phyloP scores from a whole-genome alignment of 2,888 invertebrate species.

The Brenthis daphne region DNA sequence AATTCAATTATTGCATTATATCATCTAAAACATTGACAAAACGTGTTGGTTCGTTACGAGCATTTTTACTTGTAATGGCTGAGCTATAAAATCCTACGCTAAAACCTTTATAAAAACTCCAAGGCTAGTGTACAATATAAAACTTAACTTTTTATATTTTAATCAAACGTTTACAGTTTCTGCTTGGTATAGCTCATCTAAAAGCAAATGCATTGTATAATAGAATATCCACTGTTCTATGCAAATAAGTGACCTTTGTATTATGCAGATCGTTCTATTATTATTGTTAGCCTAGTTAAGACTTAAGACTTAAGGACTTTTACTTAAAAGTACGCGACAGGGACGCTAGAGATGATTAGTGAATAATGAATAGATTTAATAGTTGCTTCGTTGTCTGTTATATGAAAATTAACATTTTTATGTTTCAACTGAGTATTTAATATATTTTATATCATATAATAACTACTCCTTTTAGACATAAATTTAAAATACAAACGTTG shows the following conservation, averaged over 20 bases:
- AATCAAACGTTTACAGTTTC: slow-evolving; percentile 8
- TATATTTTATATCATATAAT: too few relatives aligned
- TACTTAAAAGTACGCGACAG: slow-evolving; percentile 30
- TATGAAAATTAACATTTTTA: too few relatives aligned
- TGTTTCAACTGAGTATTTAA: too few relatives aligned
- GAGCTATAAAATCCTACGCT: slow-evolving; percentile 9
- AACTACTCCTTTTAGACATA: too few relatives aligned
- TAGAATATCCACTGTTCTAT: slow-evolving; percentile 11
- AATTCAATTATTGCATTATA: background rate
- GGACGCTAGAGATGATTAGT: background rate
- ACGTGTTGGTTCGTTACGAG: background rate
- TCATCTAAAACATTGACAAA: background rate
- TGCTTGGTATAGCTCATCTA: slow-evolving; percentile 7
- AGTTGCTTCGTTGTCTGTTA: too few relatives aligned
- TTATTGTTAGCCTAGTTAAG: slow-evolving; percentile 21
- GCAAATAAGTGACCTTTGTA: slow-evolving; percentile 20
- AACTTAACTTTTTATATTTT: slow-evolving; percentile 3
- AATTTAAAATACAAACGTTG: too few relatives aligned
- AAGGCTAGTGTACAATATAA: slow-evolving; percentile 11
- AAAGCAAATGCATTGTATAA: slow-evolving; percentile 17
- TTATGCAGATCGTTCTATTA: slow-evolving; percentile 18
- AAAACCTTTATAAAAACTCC: slow-evolving; percentile 15
- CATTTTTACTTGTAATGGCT: background rate
- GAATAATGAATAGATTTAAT: background rate
- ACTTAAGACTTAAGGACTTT: slow-evolving; percentile 5